Evolutionary conservation across 2,888 invertebrate species (phyloP).

Genomic region (Carterocephalus palaemon): DNA sequence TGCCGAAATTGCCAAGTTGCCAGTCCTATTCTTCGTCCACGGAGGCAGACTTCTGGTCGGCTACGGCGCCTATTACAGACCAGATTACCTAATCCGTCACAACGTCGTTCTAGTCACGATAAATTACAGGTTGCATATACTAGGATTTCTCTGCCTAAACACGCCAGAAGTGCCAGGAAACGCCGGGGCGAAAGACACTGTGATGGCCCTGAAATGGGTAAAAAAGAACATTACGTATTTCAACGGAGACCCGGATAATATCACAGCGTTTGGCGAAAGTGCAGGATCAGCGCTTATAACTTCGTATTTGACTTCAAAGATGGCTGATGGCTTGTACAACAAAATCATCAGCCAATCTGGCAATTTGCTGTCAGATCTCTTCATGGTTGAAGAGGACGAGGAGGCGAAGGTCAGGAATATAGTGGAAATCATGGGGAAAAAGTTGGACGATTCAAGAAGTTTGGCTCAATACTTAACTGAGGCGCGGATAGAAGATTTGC

Average conservation of each 20-base stretch:
- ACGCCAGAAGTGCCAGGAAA: conserved; percentile 64
- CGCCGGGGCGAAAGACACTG: conserved; percentile 58
- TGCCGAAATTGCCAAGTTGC: conserved; percentile 52
- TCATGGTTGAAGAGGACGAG: conserved; percentile 50
- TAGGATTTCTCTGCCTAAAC: conserved; percentile 61
- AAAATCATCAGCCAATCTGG: conserved; percentile 62
- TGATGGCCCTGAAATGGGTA: conserved; percentile 63
- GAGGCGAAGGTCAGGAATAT: conserved; percentile 48
- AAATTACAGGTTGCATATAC: conserved; percentile 58
- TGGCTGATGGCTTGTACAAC: conserved; percentile 50
- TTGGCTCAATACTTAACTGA: conserved; percentile 48
- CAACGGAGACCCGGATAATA: conserved; percentile 55
- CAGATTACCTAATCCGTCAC: conserved; percentile 57
- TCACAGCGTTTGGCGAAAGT: conserved; percentile 63
- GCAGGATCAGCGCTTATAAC: conserved; percentile 52
- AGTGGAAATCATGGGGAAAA: conserved; percentile 46
- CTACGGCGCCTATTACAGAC: conserved; percentile 68
- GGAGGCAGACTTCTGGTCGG: conserved; percentile 78
- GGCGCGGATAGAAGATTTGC: conserved; percentile 49
- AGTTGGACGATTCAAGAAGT: conserved; percentile 38
- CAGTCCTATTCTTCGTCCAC: conserved; percentile 78
- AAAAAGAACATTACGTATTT: conserved; percentile 53
- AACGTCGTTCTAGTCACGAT: conserved; percentile 61
- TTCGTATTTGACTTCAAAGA: conserved; percentile 50
- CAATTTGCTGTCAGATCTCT: conserved; percentile 51